phyloP scores from a whole-genome alignment of 2,797 vertebrate species.

The Salmo trutta region DNA sequence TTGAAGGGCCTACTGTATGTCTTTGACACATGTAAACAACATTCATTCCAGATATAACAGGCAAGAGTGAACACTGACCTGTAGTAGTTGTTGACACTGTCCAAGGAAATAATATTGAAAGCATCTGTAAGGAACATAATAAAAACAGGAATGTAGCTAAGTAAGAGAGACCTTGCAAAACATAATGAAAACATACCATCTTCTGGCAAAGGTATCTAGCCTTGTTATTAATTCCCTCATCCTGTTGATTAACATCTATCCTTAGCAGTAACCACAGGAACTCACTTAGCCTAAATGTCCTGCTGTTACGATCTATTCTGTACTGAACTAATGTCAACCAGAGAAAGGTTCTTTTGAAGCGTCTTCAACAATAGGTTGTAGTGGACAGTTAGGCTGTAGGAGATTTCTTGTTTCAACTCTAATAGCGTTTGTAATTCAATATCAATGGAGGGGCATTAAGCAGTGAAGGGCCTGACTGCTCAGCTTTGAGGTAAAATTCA shows the following conservation, averaged over 20 bases:
- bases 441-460: slow-evolving; percentile 19
- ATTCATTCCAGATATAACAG: not conserved
- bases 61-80: slow-evolving; percentile 6
- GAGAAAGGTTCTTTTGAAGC: not conserved
- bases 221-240: no score
- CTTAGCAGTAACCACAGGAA: slow-evolving; percentile 11
- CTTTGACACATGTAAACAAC: not conserved
- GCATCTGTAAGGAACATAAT: slow-evolving; percentile 1
- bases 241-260: not conserved
- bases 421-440: slow-evolving; percentile 46
- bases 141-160: not conserved
- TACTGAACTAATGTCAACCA: slow-evolving; percentile 10
- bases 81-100: slow-evolving; percentile 19
- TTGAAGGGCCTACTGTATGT: not conserved
- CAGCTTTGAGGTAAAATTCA: not conserved
- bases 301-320: slow-evolving; percentile 20
- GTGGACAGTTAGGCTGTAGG: slow-evolving; percentile 23
- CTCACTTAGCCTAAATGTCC: not conserved
- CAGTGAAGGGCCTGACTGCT: not conserved
- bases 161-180: not conserved
- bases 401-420: slow-evolving; percentile 60
- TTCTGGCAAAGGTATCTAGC: not conserved
- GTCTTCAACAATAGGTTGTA: slow-evolving; percentile 17
- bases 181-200: not conserved
- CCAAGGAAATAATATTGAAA: slow-evolving; percentile 13